Evolutionary conservation across 2,888 invertebrate genomes (phyloP).

Genomic region (Leptinotarsa juncta): DNA sequence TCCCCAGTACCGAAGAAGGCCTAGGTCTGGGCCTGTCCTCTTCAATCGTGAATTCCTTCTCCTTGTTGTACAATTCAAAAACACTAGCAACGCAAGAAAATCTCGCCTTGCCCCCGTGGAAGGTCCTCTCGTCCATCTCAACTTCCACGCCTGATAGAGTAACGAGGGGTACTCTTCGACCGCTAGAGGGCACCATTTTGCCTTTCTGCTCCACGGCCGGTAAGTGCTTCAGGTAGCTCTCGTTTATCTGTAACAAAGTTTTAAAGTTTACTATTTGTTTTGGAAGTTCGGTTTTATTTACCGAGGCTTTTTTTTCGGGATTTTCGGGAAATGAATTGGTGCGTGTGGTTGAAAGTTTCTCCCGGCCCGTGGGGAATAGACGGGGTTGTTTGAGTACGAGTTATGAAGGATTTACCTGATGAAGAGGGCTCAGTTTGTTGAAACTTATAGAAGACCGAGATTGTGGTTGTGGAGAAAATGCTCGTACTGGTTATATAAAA

Average conservation of each 20-base stretch:
- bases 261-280: slow-evolving; percentile 29
- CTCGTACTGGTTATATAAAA: not conserved
- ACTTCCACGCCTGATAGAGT: slow-evolving; percentile 65
- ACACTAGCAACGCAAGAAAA: slow-evolving; percentile 75
- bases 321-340: not conserved
- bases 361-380: not conserved
- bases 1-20: slow-evolving; percentile 79
- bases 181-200: slow-evolving; percentile 31
- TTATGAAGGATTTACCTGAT: not conserved
- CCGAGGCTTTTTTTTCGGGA: not conserved
- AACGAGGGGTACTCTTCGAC: slow-evolving; percentile 22
- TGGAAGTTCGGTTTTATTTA: slow-evolving; percentile 29
- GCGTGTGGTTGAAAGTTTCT: not conserved
- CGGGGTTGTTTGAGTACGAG: not conserved
- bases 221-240: slow-evolving; percentile 50
- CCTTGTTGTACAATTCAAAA: slow-evolving; percentile 74
- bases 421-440: too few species aligned
- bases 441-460: not conserved
- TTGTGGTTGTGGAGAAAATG: not conserved
- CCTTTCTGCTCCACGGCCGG: slow-evolving; percentile 45
- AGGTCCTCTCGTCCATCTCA: slow-evolving; percentile 73
- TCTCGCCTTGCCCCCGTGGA: slow-evolving; percentile 73
- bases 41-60: slow-evolving; percentile 73
- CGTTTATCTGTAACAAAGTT: slow-evolving; percentile 55
- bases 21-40: slow-evolving; percentile 80